These are phyloP conservation scores for Morbakka virulenta DNA, from an alignment of 30 jellyfish, hydroid and myxozoan genomes.

Conservation along the genomic window DNA sequence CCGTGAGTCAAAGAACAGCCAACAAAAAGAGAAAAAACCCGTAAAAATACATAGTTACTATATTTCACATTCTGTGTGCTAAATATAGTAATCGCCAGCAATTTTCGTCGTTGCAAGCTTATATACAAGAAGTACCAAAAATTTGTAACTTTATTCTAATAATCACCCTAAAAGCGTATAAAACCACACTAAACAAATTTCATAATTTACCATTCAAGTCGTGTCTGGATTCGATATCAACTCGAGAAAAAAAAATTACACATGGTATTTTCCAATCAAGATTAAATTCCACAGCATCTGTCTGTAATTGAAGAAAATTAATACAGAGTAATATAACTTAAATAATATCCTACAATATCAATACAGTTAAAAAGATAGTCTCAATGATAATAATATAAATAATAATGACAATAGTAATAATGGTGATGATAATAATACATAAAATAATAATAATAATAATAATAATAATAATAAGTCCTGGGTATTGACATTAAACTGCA, in stretches of 20 bases:
- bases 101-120: too few relatives aligned
- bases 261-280: conserved; percentile 94
- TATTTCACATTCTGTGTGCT: too few relatives aligned
- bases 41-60: too few relatives aligned
- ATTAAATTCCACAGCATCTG: conserved; percentile 74
- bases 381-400: neutral
- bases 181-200: too few relatives aligned
- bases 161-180: too few relatives aligned
- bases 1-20: too few relatives aligned
- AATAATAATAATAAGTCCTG: neutral
- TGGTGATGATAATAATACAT: neutral
- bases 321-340: neutral
- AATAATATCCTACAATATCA: neutral
- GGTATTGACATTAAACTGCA: neutral
- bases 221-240: conserved; percentile 24
- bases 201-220: conserved; percentile 61
- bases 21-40: too few relatives aligned
- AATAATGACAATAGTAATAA: neutral
- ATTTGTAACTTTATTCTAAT: too few relatives aligned
- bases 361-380: neutral
- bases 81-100: too few relatives aligned
- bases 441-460: too few relatives aligned
- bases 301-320: conserved; percentile 18
- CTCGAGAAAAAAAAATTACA: conserved; percentile 68
- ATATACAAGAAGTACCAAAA: too few relatives aligned